A percentile compares a stretch with the other conserved stretches of the same genome.
These are phyloP conservation scores for Aethina tumida DNA, from an alignment of 1,140 invertebrate species.

Conservation along the genomic window DNA sequence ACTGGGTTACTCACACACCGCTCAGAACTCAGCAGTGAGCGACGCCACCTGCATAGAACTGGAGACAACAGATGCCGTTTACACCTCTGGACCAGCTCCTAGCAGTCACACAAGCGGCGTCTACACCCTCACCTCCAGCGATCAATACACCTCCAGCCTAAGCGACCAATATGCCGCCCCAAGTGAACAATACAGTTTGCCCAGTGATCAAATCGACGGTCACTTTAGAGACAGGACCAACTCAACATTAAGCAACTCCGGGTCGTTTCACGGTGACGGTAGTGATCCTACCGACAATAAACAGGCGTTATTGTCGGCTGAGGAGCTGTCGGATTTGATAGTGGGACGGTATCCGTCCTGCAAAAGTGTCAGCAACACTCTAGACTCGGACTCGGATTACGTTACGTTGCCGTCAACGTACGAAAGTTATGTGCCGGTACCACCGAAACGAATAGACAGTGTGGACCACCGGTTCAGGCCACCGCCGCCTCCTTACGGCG, in stretches of 20 bases:
- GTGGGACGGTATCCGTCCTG: slow-evolving; percentile 69
- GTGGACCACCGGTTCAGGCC: slow-evolving; percentile 29
- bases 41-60: slow-evolving; percentile 43
- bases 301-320: slow-evolving; percentile 63
- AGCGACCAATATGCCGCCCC: slow-evolving; percentile 26
- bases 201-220: slow-evolving; percentile 43
- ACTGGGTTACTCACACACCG: slow-evolving; percentile 69
- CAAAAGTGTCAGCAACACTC: slow-evolving; percentile 69
- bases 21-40: slow-evolving; percentile 67
- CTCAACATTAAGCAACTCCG: slow-evolving; percentile 61
- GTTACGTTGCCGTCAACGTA: slow-evolving; percentile 67
- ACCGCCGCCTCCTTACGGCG: slow-evolving; percentile 40
- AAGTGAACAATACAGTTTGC: slow-evolving; percentile 33
- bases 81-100: slow-evolving; percentile 41
- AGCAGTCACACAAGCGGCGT: slow-evolving; percentile 69
- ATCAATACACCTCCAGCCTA: slow-evolving; percentile 35
- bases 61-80: slow-evolving; percentile 36
- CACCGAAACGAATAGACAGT: slow-evolving; percentile 54
- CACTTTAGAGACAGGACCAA: slow-evolving; percentile 55
- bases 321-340: slow-evolving; percentile 71
- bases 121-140: slow-evolving; percentile 64
- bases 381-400: slow-evolving; percentile 82
- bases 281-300: slow-evolving; percentile 71
- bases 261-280: slow-evolving; percentile 74
- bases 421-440: slow-evolving; percentile 50